Conservation (phyloP, 2,888 invertebrate species). For the Drosophila prolongata region DNA sequence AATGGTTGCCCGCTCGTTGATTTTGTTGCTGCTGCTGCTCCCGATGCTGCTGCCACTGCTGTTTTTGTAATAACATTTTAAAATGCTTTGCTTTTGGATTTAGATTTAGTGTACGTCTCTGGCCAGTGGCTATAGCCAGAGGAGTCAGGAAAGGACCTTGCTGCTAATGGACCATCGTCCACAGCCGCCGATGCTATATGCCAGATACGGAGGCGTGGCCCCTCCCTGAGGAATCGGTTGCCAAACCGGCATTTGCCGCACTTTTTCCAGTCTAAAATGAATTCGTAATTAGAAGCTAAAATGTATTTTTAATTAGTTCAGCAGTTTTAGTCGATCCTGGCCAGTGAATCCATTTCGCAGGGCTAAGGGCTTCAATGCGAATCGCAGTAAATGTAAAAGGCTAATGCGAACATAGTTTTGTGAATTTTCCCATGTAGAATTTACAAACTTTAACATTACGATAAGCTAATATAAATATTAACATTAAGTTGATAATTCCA, state of each 20-base stretch:
- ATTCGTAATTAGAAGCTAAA: slow-evolving; percentile 73
- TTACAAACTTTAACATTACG: background rate
- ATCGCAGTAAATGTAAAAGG: slow-evolving; percentile 7
- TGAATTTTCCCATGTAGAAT: background rate
- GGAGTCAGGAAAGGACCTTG: slow-evolving; percentile 44
- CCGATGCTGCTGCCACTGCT: slow-evolving; percentile 10
- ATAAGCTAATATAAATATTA: background rate
- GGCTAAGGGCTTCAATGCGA: background rate
- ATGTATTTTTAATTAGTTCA: slow-evolving; percentile 76
- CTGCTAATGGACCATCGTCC: slow-evolving; percentile 64
- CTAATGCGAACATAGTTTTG: too few relatives aligned
- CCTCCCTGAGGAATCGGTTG: slow-evolving; percentile 4
- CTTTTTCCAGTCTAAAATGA: slow-evolving; percentile 69
- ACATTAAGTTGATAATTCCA: too few relatives aligned
- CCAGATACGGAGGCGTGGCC: slow-evolving; percentile 30
- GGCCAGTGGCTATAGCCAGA: slow-evolving; percentile 36
- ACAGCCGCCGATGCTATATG: slow-evolving; percentile 23
- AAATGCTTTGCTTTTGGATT: slow-evolving; percentile 68
- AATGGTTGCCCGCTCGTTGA: slow-evolving; percentile 57
- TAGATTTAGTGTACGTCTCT: slow-evolving; percentile 54
- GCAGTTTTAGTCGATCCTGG: slow-evolving; percentile 52
- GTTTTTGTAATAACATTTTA: slow-evolving; percentile 77
- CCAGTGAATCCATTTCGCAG: slow-evolving; percentile 16
- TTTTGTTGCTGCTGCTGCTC: slow-evolving; percentile 22
- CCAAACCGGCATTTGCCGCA: slow-evolving; percentile 49